A percentile compares a stretch with the other conserved stretches of the same genome.
Conservation (phyloP, 2,888 invertebrate genomes). For the Cephus spinipes region DNA sequence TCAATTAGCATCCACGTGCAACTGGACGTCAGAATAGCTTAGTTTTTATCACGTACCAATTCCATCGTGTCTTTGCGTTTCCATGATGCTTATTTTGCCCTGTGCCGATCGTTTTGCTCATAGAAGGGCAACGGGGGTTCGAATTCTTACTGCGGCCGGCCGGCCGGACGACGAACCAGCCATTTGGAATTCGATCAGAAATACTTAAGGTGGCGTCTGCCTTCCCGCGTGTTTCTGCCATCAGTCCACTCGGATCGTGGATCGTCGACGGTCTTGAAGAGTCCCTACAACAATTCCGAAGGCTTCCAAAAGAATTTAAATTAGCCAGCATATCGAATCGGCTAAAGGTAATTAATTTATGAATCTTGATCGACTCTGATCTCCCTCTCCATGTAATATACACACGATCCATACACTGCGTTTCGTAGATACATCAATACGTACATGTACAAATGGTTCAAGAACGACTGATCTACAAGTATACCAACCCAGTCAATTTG, state of each 20-base stretch:
- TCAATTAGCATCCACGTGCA: neutral
- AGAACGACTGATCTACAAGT: neutral
- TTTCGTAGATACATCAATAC: neutral
- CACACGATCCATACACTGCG: neutral
- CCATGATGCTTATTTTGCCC: slow-evolving; percentile 44
- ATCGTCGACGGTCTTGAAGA: slow-evolving; percentile 18
- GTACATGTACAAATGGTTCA: neutral
- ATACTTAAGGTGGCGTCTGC: slow-evolving; percentile 65
- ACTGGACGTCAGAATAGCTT: neutral
- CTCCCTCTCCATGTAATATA: neutral
- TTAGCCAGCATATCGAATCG: slow-evolving; percentile 61
- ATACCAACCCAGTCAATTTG: neutral
- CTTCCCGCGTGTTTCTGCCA: slow-evolving; percentile 22
- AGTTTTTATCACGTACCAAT: neutral
- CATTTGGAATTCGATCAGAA: slow-evolving; percentile 65
- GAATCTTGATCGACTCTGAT: slow-evolving; percentile 44
- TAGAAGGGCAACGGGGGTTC: slow-evolving; percentile 39
- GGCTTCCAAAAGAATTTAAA: slow-evolving; percentile 64
- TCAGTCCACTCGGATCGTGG: neutral
- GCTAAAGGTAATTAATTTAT: slow-evolving; percentile 66
- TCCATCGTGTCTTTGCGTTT: slow-evolving; percentile 21
- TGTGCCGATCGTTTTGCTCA: slow-evolving; percentile 42
- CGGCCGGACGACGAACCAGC: slow-evolving; percentile 38
- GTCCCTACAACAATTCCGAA: slow-evolving; percentile 49
- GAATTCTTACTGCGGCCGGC: slow-evolving; percentile 52